These are phyloP conservation scores for Labia minor DNA, from an alignment of 2,888 invertebrate species.

Conservation along the genomic window DNA sequence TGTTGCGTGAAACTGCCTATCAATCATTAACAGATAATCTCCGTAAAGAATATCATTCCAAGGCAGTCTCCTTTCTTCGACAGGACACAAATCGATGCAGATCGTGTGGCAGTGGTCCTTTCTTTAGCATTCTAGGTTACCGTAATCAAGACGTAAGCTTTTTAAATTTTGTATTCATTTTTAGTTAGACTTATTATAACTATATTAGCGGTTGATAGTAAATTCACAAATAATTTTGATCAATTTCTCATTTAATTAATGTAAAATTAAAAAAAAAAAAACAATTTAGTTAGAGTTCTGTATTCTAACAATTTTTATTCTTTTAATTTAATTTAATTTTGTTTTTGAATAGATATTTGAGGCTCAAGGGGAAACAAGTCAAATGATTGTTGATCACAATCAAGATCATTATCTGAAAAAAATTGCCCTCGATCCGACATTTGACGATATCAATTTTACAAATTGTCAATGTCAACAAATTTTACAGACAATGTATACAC, in stretches of 20 bases:
- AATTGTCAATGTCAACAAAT: slow-evolving; percentile 49
- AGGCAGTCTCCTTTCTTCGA: slow-evolving; percentile 47
- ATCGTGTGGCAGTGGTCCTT: slow-evolving; percentile 47
- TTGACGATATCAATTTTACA: slow-evolving; percentile 43
- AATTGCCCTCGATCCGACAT: slow-evolving; percentile 29
- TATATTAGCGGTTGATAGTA: too few species aligned
- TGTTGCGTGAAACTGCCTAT: slow-evolving; percentile 50
- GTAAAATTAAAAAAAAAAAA: too few species aligned
- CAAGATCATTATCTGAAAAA: not conserved
- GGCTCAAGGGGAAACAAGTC: not conserved
- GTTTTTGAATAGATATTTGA: not conserved
- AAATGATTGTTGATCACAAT: not conserved
- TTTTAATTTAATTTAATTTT: too few species aligned
- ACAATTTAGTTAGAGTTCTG: too few species aligned
- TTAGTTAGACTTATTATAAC: too few species aligned
- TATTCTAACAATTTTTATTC: too few species aligned
- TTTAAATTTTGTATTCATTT: not conserved
- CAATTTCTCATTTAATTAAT: too few species aligned
- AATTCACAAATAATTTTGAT: too few species aligned
- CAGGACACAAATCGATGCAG: slow-evolving; percentile 46
- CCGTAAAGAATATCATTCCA: slow-evolving; percentile 49
- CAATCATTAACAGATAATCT: slow-evolving; percentile 51
- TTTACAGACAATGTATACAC: slow-evolving; percentile 45
- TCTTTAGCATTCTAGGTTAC: slow-evolving; percentile 40
- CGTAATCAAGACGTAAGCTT: slow-evolving; percentile 31